Evolutionary conservation across 1,140 invertebrate genomes (phyloP).

Genomic region (Panulirus ornatus): DNA sequence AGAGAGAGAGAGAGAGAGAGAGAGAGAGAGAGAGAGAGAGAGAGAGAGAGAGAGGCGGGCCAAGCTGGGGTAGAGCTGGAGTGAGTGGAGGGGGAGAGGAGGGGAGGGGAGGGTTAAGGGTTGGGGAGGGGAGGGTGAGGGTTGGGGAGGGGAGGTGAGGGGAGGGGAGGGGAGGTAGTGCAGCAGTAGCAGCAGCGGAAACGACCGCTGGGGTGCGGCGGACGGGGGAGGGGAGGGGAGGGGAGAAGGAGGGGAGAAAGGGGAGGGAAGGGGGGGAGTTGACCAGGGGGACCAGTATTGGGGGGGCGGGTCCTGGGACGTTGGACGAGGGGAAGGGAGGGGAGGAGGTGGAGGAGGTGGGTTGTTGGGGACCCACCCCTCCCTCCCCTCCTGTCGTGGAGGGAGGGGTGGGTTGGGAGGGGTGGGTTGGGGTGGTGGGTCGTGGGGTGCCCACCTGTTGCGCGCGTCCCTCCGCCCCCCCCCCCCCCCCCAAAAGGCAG

Average conservation of each 20-base stretch:
- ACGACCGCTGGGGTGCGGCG: background rate
- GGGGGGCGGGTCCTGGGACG: no score
- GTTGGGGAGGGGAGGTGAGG: background rate
- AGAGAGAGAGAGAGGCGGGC: no score
- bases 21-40: no score
- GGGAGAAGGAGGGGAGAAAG: constrained; percentile 14
- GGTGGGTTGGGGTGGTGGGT: background rate
- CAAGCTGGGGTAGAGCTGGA: no score
- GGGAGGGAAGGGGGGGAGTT: background rate
- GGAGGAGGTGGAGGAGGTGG: background rate
- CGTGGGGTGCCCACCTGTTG: background rate
- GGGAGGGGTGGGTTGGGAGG: background rate
- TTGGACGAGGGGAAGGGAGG: no score
- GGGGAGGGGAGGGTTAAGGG: no score
- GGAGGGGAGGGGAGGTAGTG: background rate
- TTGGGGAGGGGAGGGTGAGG: background rate
- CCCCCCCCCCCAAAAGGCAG: no score
- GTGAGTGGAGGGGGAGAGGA: background rate
- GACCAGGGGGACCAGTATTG: background rate
- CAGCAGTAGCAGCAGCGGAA: background rate
- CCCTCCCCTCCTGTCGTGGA: background rate
- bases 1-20: no score
- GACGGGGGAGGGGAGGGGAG: background rate
- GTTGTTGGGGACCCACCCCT: background rate
- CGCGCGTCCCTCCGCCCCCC: no score